phyloP scores from a whole-genome alignment of 2,888 invertebrate genomes.

The Ornithoptera alexandrae region DNA sequence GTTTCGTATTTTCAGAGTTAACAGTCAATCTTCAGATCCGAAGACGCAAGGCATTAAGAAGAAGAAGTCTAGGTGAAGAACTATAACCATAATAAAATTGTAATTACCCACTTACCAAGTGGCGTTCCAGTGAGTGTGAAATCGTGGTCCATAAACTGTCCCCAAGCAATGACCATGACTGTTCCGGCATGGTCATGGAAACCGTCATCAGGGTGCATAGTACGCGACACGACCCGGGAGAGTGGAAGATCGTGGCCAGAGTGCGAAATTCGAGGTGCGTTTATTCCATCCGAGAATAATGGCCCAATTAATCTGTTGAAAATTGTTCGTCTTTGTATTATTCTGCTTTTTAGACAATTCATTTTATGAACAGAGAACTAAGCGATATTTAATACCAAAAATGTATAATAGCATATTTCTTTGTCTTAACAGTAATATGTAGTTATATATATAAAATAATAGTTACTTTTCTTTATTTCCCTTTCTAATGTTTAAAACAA shows the following conservation, averaged over 20 bases:
- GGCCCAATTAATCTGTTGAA: conserved; percentile 85
- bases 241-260: conserved; percentile 88
- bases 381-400: too few relatives aligned
- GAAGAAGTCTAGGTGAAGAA: neutral
- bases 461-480: too few relatives aligned
- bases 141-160: conserved; percentile 97
- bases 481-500: too few relatives aligned
- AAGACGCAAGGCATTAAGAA: too few relatives aligned
- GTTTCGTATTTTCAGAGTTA: too few relatives aligned
- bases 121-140: conserved; percentile 93
- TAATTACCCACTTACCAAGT: conserved; percentile 80
- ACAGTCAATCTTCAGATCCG: too few relatives aligned
- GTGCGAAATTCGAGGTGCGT: conserved; percentile 88
- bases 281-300: conserved; percentile 91
- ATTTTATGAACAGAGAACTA: too few relatives aligned
- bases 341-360: neutral
- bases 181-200: conserved; percentile 96
- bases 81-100: neutral
- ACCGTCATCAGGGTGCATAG: conserved; percentile 95
- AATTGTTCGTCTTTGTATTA: neutral
- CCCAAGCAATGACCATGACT: conserved; percentile 96
- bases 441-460: too few relatives aligned
- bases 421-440: too few relatives aligned
- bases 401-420: too few relatives aligned
- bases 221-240: conserved; percentile 91